Conservation (phyloP, 2,797 vertebrate species). For the Rhodeus uyekii region DNA sequence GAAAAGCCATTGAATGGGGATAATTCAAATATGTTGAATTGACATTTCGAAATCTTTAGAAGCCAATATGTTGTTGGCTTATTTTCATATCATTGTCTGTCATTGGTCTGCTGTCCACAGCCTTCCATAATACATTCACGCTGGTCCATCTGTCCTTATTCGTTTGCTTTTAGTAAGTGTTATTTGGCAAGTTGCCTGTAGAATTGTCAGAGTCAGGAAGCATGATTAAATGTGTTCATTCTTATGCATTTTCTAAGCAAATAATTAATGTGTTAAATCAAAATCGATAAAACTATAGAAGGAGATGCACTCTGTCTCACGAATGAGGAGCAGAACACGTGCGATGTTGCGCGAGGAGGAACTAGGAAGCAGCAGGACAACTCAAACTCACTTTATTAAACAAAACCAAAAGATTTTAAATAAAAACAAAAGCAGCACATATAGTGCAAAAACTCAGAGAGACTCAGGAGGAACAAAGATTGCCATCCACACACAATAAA, state of each 20-base stretch:
- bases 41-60: not conserved
- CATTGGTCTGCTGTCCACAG: not conserved
- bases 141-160: not conserved
- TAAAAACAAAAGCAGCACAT: no score
- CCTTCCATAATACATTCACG: not conserved
- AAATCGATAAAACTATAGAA: not conserved
- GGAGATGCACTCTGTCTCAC: no score
- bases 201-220: not conserved
- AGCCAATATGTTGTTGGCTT: not conserved
- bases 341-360: no score
- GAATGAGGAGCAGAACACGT: no score
- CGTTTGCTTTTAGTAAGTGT: not conserved
- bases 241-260: no score
- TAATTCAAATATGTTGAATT: not conserved
- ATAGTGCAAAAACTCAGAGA: no score
- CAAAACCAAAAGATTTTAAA: no score
- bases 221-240: not conserved
- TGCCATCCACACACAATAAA: no score
- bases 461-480: no score
- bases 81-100: not conserved
- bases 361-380: no score
- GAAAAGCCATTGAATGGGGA: not conserved
- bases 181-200: constrained; percentile 7
- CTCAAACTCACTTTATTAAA: no score
- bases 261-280: not conserved